A percentile compares a stretch with the other conserved stretches of the same genome.
These are phyloP conservation scores for Synanthedon vespiformis DNA, from an alignment of 2,888 invertebrate species.

Conservation along the genomic window DNA sequence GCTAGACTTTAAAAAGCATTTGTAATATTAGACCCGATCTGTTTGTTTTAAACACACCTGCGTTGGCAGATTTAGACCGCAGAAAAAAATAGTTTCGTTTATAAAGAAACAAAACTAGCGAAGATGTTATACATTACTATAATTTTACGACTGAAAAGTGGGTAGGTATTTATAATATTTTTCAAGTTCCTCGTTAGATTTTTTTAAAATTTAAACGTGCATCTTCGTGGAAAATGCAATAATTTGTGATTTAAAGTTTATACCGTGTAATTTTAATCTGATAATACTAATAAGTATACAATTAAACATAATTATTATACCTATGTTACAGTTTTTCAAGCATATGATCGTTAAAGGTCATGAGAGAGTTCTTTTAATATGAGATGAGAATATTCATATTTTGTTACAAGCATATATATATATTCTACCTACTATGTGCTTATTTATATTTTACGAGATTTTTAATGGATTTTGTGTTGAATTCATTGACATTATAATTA, in stretches of 20 bases:
- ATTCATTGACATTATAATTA: not conserved
- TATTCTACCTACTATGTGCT: too few relatives aligned
- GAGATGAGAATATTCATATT: not conserved
- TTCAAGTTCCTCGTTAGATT: not conserved
- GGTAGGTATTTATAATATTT: not conserved
- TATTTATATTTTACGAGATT: not conserved
- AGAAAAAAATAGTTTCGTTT: not conserved
- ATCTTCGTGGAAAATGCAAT: constrained; percentile 14
- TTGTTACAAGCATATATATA: not conserved
- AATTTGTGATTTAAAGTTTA: constrained; percentile 20
- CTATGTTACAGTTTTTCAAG: not conserved
- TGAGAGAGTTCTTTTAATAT: not conserved
- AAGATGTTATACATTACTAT: constrained; percentile 1
- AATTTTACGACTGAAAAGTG: not conserved
- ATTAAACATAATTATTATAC: constrained; percentile 11
- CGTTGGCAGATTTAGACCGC: too few relatives aligned
- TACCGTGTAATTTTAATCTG: constrained; percentile 10
- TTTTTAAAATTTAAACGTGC: constrained; percentile 1
- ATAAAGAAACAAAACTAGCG: not conserved
- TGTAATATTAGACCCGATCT: constrained; percentile 3
- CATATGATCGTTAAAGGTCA: not conserved
- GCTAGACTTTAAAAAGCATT: constrained; percentile 57
- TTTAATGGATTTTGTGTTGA: not conserved
- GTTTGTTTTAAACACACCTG: not conserved
- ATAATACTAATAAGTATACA: constrained; percentile 9